Evolutionary conservation across 2,888 invertebrate genomes (phyloP), one percentile per base, ranked within the genome.

Genomic region (Pimpla rufipes): DNA sequence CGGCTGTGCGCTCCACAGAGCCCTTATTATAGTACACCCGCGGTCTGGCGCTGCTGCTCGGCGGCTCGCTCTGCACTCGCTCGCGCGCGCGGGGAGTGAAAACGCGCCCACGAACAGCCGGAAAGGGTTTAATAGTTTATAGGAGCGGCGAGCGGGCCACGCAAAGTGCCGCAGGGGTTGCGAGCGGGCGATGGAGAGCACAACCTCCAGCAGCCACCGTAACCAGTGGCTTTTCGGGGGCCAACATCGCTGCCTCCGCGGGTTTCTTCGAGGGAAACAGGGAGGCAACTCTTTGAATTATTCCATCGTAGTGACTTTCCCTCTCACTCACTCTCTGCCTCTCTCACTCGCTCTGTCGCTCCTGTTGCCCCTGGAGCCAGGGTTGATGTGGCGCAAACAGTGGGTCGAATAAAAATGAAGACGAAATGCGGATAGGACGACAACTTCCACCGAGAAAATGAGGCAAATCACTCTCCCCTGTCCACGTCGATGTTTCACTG

Each of bases 41-140:
- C 68, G 45, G 80, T 80, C 66, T 40, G 50, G 45, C n/a, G 23
- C 18, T 29, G 29, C 29, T n/a, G n/a, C 40, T 23, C n/a, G 62
- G 37, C 29, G 29, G 29, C 5, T 29, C 29, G 50, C 50, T 71
- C 57, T 66, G 40, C 40, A 57, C 55, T 55, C 71, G 42, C n/a
- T n/a, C n/a, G 5, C 29, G 29, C 29, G 5, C 29, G 29, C 29
- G 13, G 37, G 52, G 23, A 67, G 40, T 62, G 45, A 40, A 66
- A 78, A 67, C 52, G 68, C 74, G 62, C 42, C 50, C 59, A 40
- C 59, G 74, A 82, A 59, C 78, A 68, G 74, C 74, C 67, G 78
- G 74, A 82, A 78, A 68, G 74, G 81, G 52, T 82, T 78, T 78
- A 82, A 82, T 82, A 82, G 78, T 82, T 78, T 78, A 82, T 82